Conservation (phyloP, 2,113 vertebrate species). For the Panthera tigris region DNA sequence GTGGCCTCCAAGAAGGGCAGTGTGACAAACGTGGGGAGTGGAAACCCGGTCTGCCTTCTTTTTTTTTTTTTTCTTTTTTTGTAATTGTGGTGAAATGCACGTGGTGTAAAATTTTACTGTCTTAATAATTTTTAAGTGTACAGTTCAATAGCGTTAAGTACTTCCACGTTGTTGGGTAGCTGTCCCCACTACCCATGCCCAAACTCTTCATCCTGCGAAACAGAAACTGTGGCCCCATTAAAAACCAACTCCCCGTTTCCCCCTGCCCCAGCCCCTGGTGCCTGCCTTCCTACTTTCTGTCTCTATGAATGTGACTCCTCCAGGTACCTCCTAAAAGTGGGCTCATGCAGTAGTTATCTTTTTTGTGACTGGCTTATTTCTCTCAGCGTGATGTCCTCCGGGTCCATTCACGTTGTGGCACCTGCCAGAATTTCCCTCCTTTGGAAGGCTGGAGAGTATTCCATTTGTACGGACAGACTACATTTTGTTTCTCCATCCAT, state of each 20-base stretch:
- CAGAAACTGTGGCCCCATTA: not conserved
- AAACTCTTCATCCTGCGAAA: not conserved
- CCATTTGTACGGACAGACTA: too few relatives aligned
- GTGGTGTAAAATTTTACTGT: not conserved
- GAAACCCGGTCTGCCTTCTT: not conserved
- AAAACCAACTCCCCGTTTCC: too few relatives aligned
- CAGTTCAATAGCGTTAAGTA: too few relatives aligned
- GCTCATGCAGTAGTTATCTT: not conserved
- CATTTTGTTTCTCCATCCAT: not conserved
- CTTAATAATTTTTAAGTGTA: not conserved
- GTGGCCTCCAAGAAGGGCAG: not conserved
- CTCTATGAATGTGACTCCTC: not conserved
- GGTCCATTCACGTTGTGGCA: not conserved
- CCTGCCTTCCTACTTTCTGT: not conserved
- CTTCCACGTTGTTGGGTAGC: not conserved
- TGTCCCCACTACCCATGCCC: not conserved
- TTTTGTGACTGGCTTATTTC: not conserved
- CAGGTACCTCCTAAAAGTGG: not conserved
- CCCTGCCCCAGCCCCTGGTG: not conserved
- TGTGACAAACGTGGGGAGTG: not conserved
- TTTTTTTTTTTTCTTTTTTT: not conserved
- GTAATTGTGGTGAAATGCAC: not conserved
- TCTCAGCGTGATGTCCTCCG: not conserved
- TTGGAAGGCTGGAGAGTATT: not conserved
- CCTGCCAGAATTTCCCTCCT: not conserved